phyloP scores from a whole-genome alignment of 2,113 vertebrate genomes.

The Ammodytes dubius region DNA sequence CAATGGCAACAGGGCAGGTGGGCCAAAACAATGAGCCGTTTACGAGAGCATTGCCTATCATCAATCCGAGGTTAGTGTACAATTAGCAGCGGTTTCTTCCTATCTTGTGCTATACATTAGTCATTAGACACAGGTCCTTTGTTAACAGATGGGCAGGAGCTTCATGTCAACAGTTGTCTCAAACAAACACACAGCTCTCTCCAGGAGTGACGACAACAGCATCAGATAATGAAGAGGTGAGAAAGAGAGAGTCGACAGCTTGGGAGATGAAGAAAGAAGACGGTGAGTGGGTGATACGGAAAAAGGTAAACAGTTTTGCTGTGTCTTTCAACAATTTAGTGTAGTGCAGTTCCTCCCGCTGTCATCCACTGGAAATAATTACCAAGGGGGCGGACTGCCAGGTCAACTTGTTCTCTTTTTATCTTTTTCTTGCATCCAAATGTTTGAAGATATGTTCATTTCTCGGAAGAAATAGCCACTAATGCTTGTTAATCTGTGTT shows the following conservation, averaged over 20 bases:
- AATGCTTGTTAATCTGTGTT: not conserved
- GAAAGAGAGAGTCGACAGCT: constrained; percentile 70
- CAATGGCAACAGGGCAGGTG: constrained; percentile 46
- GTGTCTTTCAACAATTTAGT: constrained; percentile 68
- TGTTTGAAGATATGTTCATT: constrained; percentile 20
- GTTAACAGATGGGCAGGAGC: constrained; percentile 76
- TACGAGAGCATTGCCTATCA: constrained; percentile 30
- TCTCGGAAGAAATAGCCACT: constrained; percentile 3
- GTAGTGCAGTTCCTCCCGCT: constrained; percentile 66
- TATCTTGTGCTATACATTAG: constrained; percentile 51
- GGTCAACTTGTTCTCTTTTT: constrained; percentile 58
- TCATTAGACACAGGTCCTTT: constrained; percentile 62
- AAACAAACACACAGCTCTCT: constrained; percentile 69
- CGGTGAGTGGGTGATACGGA: constrained; percentile 19
- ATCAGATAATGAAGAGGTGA: constrained; percentile 78
- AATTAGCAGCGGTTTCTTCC: constrained; percentile 46
- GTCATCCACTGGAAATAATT: constrained; percentile 75
- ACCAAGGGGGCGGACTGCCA: constrained; percentile 46
- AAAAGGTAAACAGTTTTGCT: constrained; percentile 65
- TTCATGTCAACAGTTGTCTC: constrained; percentile 59
- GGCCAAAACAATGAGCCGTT: constrained; percentile 30
- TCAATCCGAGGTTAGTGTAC: constrained; percentile 61
- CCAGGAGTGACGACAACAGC: constrained; percentile 67
- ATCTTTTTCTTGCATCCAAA: constrained; percentile 10
- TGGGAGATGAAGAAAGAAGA: constrained; percentile 19